phyloP scores from a whole-genome alignment of 1,140 invertebrate species.

The Mycetomoellerius zeteki region DNA sequence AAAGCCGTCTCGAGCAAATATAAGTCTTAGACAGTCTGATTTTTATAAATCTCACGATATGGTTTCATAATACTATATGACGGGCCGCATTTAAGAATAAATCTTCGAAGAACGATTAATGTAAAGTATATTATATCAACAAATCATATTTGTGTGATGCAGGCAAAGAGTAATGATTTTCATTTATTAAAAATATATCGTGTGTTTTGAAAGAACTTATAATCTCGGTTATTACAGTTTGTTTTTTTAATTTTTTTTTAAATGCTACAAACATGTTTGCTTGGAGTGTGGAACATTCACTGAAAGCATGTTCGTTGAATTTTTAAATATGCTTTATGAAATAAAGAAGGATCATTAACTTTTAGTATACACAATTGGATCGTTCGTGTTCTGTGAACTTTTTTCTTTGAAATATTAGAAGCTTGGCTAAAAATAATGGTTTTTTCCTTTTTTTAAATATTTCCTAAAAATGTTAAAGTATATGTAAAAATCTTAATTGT shows the following conservation, averaged over 20 bases:
- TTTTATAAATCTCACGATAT: conserved; percentile 9
- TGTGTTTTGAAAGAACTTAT: background rate
- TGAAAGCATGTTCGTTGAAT: background rate
- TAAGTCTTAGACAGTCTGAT: background rate
- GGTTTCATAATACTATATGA: background rate
- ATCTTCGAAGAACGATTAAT: background rate
- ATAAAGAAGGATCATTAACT: background rate
- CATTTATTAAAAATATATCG: background rate
- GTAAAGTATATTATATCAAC: too few species aligned
- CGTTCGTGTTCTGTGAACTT: too few species aligned
- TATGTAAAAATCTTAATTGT: too few species aligned
- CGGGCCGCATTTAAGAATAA: background rate
- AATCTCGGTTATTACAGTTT: background rate
- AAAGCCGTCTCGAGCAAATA: conserved; percentile 28
- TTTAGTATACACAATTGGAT: too few species aligned
- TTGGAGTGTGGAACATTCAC: too few species aligned
- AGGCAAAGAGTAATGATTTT: background rate
- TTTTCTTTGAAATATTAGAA: too few species aligned
- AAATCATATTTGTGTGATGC: background rate
- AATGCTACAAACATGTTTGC: background rate
- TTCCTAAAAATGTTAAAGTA: too few species aligned
- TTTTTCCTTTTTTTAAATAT: too few species aligned
- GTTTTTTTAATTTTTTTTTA: background rate
- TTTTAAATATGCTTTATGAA: background rate
- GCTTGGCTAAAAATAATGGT: too few species aligned